Base-by-base conservation (phyloP, 2,797 vertebrate genomes). In the Aeoliscus strigatus region DNA sequence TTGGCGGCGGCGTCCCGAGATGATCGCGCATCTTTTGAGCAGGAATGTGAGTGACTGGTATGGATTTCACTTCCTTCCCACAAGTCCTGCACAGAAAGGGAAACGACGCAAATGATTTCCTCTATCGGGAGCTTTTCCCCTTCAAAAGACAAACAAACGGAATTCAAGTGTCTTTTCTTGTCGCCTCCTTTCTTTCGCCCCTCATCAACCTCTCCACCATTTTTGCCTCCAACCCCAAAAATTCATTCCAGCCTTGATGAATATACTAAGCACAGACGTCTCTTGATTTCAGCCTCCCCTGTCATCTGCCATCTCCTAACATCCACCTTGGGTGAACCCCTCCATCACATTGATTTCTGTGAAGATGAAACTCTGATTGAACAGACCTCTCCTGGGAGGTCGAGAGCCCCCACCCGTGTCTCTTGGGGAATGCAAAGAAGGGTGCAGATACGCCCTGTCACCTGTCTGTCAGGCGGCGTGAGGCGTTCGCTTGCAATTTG, bases 241-340 rank as follows among this genome's bases (percentile, higher is more conserved):
- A 9, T 35, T 80, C 62, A 80, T 83, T 73, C 64, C 62, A 65
- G 21, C 47, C 50, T 63, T 76, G 75, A 81, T 80, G 64, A 77
- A 77, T 80, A 69, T 68, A 68, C 67, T 68, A 71, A 80, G 67
- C 53, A 48, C 54, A 36, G 35, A 61, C 51, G 44, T 50, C 60
- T 81, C 82, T 80, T 85, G 77, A 86, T 88, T 84, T 83, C 72
- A 70, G 29, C 76, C 51, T 66, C 54, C 77, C 73, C 83, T 83
- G 75, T 74, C 42, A 72, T 64, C 73, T 72, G 66, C 73, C 75
- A n/a, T 79, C 65, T 63, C 54, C 73, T 78, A 78, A 81, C 79
- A 81, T 73, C 65, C 75, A 82, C 75, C 79, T 79, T 79, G 70
- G 74, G 68, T 51, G 58, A 56, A 55, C 58, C 55, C 54, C 68